phyloP scores from a whole-genome alignment of 2,113 vertebrate genomes.

The Ophthalmolycus amberensis region DNA sequence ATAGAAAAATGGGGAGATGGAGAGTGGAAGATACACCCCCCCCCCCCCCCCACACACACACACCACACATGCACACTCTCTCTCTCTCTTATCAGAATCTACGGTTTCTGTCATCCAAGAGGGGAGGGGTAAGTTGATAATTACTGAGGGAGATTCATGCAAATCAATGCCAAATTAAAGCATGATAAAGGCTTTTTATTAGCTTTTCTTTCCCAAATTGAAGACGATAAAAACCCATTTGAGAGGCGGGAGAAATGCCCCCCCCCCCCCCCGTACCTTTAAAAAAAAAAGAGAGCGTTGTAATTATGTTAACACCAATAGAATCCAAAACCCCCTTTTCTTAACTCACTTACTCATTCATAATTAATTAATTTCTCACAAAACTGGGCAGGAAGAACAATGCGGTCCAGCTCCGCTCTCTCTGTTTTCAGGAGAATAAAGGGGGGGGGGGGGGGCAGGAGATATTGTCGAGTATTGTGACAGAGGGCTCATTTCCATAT shows the following conservation, averaged over 20 bases:
- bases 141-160: constrained; percentile 82
- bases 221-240: constrained; percentile 84
- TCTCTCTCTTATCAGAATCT: constrained; percentile 78
- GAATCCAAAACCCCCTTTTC: constrained; percentile 75
- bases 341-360: constrained; percentile 81
- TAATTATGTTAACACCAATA: constrained; percentile 86
- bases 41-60: background rate
- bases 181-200: constrained; percentile 85
- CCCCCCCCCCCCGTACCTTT: constrained; percentile 59
- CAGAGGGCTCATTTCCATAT: constrained; percentile 83
- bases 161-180: constrained; percentile 87
- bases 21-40: constrained; percentile 67
- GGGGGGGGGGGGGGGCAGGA: constrained; percentile 23
- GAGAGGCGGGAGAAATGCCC: constrained; percentile 71
- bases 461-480: constrained; percentile 82
- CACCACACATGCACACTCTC: constrained; percentile 22
- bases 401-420: constrained; percentile 59
- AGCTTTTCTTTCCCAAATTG: constrained; percentile 85
- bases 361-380: constrained; percentile 87
- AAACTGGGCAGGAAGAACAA: constrained; percentile 81
- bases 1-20: constrained; percentile 80
- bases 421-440: constrained; percentile 66
- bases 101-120: constrained; percentile 76
- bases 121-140: constrained; percentile 78
- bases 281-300: constrained; percentile 65